A percentile compares a stretch with the other conserved stretches of the same genome.
Conservation (phyloP, 2,797 vertebrate species). For the Dromococcyx pavoninus region DNA sequence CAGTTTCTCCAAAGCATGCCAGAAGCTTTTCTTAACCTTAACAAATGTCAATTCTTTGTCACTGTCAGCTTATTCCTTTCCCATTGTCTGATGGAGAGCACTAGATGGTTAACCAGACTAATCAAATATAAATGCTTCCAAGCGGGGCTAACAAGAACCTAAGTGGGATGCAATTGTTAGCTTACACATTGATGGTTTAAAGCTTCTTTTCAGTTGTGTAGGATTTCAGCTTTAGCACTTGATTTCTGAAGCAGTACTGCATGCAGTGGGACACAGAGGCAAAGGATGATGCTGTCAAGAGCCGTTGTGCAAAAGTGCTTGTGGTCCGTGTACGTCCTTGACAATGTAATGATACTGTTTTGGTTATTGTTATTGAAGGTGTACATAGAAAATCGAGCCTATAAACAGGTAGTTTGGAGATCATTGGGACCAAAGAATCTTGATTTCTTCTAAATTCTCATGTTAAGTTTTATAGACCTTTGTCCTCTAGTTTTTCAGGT, state of each 20-base stretch:
- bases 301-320: neutral
- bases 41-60: rapidly evolving
- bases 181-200: neutral
- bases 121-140: neutral
- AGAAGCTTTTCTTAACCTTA: neutral
- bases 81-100: neutral
- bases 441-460: conserved; percentile 28
- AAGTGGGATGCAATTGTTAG: neutral
- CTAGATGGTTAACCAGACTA: neutral
- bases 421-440: neutral
- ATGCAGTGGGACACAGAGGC: neutral
- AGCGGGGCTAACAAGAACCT: neutral
- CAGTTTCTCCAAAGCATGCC: neutral
- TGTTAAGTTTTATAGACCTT: conserved; percentile 42
- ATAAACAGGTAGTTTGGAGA: neutral
- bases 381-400: neutral
- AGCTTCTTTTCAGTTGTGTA: neutral
- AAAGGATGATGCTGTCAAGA: neutral
- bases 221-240: neutral
- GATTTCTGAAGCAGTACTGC: neutral
- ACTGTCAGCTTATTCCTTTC: neutral
- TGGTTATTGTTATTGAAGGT: neutral
- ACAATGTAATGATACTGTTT: neutral
- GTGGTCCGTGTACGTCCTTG: neutral
- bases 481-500: conserved; percentile 52